phyloP scores from a whole-genome alignment of 2,888 invertebrate genomes.

The Gibbula magus region DNA sequence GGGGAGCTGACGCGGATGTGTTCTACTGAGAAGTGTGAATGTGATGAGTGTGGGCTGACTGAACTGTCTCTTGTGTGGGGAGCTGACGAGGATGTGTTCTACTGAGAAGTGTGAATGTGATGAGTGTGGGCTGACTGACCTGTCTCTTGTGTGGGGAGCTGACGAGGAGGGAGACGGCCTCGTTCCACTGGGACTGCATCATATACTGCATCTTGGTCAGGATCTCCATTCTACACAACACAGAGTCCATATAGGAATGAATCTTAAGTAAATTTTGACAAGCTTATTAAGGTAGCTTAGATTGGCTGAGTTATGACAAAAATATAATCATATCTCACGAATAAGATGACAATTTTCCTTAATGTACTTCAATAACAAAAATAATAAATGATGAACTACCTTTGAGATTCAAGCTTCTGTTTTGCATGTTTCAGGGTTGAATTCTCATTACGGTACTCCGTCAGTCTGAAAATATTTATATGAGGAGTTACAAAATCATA shows the following conservation, averaged over 20 bases:
- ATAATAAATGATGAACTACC: conserved; percentile 44
- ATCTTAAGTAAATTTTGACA: not conserved
- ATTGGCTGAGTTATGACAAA: no score
- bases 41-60: no score
- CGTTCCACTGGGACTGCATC: conserved; percentile 71
- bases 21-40: no score
- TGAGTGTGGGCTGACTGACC: no score
- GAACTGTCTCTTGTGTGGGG: no score
- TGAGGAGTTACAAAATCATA: not conserved
- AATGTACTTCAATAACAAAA: no score
- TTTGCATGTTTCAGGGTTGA: conserved; percentile 56
- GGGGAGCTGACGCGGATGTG: no score
- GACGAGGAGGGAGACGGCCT: conserved; percentile 62
- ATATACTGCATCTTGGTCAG: conserved; percentile 64
- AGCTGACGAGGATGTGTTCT: no score
- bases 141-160: conserved; percentile 45
- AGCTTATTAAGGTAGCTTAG: no score
- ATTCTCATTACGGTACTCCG: conserved; percentile 59
- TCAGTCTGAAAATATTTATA: conserved; percentile 48
- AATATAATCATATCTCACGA: not conserved
- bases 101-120: no score
- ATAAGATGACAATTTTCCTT: no score
- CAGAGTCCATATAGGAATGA: not conserved
- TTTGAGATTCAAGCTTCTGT: conserved; percentile 67
- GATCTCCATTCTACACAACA: conserved; percentile 57